Base-by-base conservation (phyloP, 2,888 invertebrate species). In the Lasioglossum vierecki region DNA sequence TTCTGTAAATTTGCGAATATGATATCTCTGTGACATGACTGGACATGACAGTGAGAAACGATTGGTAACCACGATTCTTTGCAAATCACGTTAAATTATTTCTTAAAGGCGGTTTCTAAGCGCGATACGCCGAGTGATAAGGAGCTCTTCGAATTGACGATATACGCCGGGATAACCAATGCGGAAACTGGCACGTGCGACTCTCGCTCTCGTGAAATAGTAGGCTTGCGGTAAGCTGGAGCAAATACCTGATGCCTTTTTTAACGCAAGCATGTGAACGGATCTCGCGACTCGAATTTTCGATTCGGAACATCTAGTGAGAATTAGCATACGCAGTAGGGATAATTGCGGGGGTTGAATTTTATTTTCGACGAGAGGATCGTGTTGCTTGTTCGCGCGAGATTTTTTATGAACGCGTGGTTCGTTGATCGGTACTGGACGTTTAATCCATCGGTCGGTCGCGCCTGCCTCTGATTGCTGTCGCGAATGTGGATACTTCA, bases 221-320 rank as follows among this genome's bases (percentile, higher is more conserved):
- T n/a, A 2, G 60, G 83, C 66, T 83, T 63, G 72, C 26, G 35
- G 26, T 66, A 76, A 77, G 79, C 66, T 46, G 60, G 63, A 86
- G 63, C 78, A 84, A 87, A 82, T 87, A 83, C 83, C 53, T 44
- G 89, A 90, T 89, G 86, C 82, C 87, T 91, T 91, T 91, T 90
- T 88, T 89, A 90, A 91, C 91, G 87, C 92, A 85, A 89, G 90
- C 91, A 91, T 92, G 90, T 91, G 91, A 93, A 92, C 90, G 88
- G 88, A 92, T 88, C 90, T 89, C 88, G 89, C 89, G 87, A 85
- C 86, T 91, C 77, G 88, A 90, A 83, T 90, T 90, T 90, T 88
- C 89, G 90, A 89, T 88, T 88, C 80, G 73, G 90, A 88, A 72
- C 85, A 86, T 88, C 84, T 88, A 84, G 88, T 87, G 79, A 87